phyloP scores from a whole-genome alignment of 2,113 vertebrate species.

The Chinchilla lanigera region DNA sequence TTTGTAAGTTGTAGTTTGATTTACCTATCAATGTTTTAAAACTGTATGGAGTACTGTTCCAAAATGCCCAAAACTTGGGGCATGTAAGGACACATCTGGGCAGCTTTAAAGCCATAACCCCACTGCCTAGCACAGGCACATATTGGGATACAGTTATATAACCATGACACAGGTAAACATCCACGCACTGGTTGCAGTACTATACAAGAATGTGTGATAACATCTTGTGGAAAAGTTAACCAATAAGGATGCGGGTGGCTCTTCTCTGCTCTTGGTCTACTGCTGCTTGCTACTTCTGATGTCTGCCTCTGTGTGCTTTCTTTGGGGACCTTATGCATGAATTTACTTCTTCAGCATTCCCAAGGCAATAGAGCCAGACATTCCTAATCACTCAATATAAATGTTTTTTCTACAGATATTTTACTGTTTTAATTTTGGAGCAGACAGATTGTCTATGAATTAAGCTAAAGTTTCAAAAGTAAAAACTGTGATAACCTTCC shows the following conservation, averaged over 20 bases:
- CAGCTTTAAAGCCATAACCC: neutral
- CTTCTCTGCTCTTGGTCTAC: neutral
- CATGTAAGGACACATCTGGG: neutral
- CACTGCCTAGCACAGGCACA: neutral
- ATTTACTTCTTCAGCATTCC: neutral
- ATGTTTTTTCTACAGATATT: neutral
- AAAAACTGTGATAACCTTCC: neutral
- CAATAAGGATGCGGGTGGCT: neutral
- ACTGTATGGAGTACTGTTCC: neutral
- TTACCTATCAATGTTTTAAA: neutral
- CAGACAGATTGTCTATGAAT: conserved; percentile 30
- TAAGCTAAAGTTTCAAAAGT: conserved; percentile 27
- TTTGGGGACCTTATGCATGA: neutral
- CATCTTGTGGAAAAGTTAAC: neutral
- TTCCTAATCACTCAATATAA: neutral
- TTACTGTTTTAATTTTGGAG: conserved; percentile 24
- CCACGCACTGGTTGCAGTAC: neutral
- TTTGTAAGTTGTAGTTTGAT: neutral
- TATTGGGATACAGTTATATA: neutral
- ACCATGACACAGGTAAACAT: neutral
- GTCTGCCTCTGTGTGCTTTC: neutral
- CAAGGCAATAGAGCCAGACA: neutral
- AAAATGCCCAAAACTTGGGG: neutral
- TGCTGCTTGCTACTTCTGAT: neutral
- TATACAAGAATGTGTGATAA: neutral